Evolutionary conservation across 2,113 vertebrate species (phyloP).

Genomic region (Thomomys bottae): DNA sequence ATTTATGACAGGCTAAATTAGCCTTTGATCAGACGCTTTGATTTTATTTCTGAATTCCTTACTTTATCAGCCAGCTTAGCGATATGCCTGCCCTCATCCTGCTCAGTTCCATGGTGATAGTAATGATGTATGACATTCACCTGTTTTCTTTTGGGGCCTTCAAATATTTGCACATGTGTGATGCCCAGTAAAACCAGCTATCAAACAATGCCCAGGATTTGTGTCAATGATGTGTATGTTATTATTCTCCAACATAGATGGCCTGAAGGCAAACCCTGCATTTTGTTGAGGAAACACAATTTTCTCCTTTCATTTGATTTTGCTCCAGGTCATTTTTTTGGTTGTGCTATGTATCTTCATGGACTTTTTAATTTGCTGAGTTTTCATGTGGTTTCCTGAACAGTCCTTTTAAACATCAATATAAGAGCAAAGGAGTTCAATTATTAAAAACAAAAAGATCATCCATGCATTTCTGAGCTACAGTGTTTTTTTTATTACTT

Average conservation of each 20-base stretch:
- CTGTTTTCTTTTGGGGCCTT: constrained; percentile 2
- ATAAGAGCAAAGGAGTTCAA: constrained; percentile 24
- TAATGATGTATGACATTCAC: neutral
- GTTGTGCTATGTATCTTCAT: neutral
- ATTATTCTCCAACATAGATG: neutral
- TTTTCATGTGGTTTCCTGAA: neutral
- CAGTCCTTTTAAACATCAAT: constrained; percentile 58
- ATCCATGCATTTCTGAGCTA: neutral
- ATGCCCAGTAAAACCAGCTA: neutral
- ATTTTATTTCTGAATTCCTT: constrained; percentile 67
- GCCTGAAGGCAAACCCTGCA: constrained; percentile 11
- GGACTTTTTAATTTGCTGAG: constrained; percentile 16
- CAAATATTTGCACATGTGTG: neutral
- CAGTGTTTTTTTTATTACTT: neutral
- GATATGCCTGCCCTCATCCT: neutral
- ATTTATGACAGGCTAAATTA: constrained; percentile 43
- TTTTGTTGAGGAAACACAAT: constrained; percentile 39
- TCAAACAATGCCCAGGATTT: neutral
- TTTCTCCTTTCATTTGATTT: constrained; percentile 36
- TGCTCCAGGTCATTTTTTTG: constrained; percentile 42
- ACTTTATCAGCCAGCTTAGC: constrained; percentile 31
- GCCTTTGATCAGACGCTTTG: constrained; percentile 55
- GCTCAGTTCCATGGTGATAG: neutral
- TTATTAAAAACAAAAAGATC: constrained; percentile 53
- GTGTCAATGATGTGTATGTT: neutral